Conservation (phyloP, 1,140 invertebrate genomes). For the Antheraea pernyi region DNA sequence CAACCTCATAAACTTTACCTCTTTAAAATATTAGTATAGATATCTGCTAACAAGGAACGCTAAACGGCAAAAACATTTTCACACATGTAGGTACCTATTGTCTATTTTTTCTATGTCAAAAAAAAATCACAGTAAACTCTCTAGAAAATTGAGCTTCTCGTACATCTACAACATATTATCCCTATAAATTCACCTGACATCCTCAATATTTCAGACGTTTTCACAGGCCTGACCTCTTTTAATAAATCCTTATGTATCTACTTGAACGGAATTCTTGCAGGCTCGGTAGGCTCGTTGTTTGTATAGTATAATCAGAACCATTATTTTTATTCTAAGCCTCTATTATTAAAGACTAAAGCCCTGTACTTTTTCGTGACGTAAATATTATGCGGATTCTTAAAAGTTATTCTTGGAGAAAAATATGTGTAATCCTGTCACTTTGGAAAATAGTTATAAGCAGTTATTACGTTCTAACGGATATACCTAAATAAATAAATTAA, state of each 20-base stretch:
- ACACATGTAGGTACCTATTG: conserved; percentile 8
- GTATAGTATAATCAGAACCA: conserved; percentile 12
- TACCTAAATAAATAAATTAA: no score
- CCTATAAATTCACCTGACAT: conserved; percentile 75
- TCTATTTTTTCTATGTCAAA: conserved; percentile 38
- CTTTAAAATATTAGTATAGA: no score
- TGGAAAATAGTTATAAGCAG: no score
- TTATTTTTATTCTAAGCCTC: conserved; percentile 5
- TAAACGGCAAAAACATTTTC: no score
- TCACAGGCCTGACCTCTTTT: conserved; percentile 66
- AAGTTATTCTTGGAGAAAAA: no score
- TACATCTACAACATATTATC: conserved; percentile 68
- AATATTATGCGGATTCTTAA: no score
- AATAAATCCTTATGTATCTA: conserved; percentile 62
- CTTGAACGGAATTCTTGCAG: conserved; percentile 33
- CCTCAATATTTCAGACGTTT: conserved; percentile 74
- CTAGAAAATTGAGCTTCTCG: conserved; percentile 52
- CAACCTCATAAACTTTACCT: no score
- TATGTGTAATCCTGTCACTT: no score
- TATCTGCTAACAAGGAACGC: no score
- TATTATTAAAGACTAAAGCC: neutral
- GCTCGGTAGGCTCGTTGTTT: conserved; percentile 19
- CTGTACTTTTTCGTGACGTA: neutral
- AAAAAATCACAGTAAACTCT: conserved; percentile 65
- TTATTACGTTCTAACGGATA: no score